Percentiles rank a stretch among this genome's conserved stretches.
phyloP scores from a whole-genome alignment of 1,140 invertebrate genomes.

The Dendroctonus ponderosae region DNA sequence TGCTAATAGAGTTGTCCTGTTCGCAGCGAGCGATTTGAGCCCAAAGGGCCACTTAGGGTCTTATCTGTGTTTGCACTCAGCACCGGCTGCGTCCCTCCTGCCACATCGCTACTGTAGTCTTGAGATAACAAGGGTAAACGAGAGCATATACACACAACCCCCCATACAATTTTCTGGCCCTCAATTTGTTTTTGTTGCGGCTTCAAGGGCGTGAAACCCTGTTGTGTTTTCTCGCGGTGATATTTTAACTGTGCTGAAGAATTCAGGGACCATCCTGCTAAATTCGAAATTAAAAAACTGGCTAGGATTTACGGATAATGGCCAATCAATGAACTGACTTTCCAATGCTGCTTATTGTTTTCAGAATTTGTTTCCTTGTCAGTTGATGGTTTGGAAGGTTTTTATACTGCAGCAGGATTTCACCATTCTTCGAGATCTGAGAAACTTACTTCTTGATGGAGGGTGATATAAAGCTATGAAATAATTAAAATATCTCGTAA shows the following conservation, averaged over 20 bases:
- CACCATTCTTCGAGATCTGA: too few species aligned
- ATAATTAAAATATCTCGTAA: too few species aligned
- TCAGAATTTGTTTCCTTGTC: too few species aligned
- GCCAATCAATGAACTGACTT: too few species aligned
- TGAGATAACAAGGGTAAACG: conserved; percentile 39
- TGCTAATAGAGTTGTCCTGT: conserved; percentile 41
- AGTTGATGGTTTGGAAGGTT: too few species aligned
- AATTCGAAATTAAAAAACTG: too few species aligned
- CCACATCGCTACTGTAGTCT: conserved; percentile 39
- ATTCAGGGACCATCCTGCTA: too few species aligned
- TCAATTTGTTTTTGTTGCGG: conserved; percentile 33
- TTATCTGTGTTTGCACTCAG: conserved; percentile 41
- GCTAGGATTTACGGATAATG: too few species aligned
- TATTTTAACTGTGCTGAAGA: background rate
- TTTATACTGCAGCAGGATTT: too few species aligned
- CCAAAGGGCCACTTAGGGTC: conserved; percentile 34
- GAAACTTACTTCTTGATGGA: too few species aligned
- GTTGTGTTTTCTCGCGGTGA: conserved; percentile 21
- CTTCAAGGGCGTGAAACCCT: conserved; percentile 24
- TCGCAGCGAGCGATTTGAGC: conserved; percentile 23
- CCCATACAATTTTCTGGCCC: conserved; percentile 19
- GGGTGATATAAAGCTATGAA: too few species aligned
- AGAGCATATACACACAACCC: conserved; percentile 30
- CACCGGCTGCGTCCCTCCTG: conserved; percentile 31
- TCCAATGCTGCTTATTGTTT: too few species aligned